Evolutionary conservation across 2,888 invertebrate genomes (phyloP), one percentile per base, ranked within the genome.

Genomic region (Cheilosia scutellata): DNA sequence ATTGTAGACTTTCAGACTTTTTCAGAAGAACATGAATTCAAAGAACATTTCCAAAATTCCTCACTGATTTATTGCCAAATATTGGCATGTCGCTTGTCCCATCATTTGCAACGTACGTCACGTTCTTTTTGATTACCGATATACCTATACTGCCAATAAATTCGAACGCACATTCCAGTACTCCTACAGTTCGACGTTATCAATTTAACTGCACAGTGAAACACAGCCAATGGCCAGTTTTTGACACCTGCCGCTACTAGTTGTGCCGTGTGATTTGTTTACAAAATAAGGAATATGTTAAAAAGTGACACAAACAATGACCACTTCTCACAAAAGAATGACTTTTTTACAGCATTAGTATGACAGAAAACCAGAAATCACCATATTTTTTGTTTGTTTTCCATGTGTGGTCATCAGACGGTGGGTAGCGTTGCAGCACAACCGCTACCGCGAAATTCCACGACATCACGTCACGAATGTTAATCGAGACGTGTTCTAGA

Each of bases 401-500:
- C 0, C 16, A 5, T 13, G 13, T 47, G 47, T 57, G 57, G 31
- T 25, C 70, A 57, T 25, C 16, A 20, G 47, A 47, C 42, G 29
- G 40, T 33, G 37, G 44, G 7, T 29, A 53, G 9, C 27, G 31
- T 55, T 33, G 47, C 70, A 70, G 20, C 51, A 51, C 27, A 75
- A 58, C 25, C 16, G 58, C 2, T 51, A 40, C 62, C 86, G 72
- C 71, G 51, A 72, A 72, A 86, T 77, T 86, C 86, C 16, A 82
- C 51, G 27, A 51, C 13, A 51, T 25, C 51, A 51, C 51, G 82
- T 86, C 86, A 86, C 86, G 86, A 77, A 70, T 65, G 49, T 20
- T 70, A 44, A 53, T 20, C 79, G 79, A 84, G 86, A 86, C 86
- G 72, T 86, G 82, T 86, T 86, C 80, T 77, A 86, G 86, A 82